Evolutionary conservation across 1,140 invertebrate genomes (phyloP), one percentile per base, ranked within the genome.

Genomic region (Phthorimaea operculella): DNA sequence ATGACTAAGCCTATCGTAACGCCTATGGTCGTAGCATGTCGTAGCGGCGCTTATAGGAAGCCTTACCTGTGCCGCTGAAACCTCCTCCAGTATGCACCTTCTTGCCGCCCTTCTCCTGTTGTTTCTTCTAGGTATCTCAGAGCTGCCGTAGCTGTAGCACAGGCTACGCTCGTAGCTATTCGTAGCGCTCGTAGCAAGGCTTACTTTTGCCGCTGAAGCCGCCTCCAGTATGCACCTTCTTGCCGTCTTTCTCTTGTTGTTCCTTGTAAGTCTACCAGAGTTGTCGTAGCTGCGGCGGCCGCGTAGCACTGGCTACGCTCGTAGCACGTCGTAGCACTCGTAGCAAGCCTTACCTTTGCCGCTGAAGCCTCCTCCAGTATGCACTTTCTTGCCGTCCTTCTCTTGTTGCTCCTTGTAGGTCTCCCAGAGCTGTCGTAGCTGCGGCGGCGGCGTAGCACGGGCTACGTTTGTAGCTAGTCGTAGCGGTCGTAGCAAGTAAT

Each of bases 181-280:
- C n/a, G n/a, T n/a, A n/a, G n/a, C n/a, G n/a, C n/a, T n/a, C n/a
- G n/a, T n/a, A n/a, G n/a, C 11, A 34, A 11, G 6, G n/a, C 45
- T 17, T 2, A 68, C 96, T 96, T 87, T 97, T 97, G 0, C 96
- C 96, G 70, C 94, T 94, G 74, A 98, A 98, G n/a, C 96, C 96
- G 55, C 94, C 93, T 1, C 93, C 93, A 0, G 90, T 91, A 69
- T 96, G 95, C 1, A 98, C 93, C 64, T 93, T 94, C 69, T 96
- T 98, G 58, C 92, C 92, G 79, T 95, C 93, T 0, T 92, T 89
- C 70, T 95, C 93, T n/a, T 95, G 94, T 59, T 92, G 91, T 0
- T 92, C 87, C 81, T 95, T 97, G 76, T 98, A 99, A 0, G 89
- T 88, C 33, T 96, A 94, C 94, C 94, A 98, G 2, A 98, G 74